phyloP scores from a whole-genome alignment of 2,113 vertebrate genomes.

The Gnathonemus longibarbis region DNA sequence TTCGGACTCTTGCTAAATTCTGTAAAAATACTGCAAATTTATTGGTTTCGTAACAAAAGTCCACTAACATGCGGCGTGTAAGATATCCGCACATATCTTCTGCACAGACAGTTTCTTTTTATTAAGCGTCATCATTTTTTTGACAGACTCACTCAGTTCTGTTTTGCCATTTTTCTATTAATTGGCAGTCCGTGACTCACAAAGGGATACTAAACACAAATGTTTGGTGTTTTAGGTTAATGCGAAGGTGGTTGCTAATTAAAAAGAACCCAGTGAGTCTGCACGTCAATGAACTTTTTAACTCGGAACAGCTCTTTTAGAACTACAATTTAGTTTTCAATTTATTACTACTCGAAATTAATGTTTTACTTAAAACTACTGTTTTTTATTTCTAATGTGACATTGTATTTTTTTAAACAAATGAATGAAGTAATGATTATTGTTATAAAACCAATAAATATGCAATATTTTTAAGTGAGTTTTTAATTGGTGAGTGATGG shows the following conservation, averaged over 20 bases:
- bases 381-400: neutral
- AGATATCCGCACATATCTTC: neutral
- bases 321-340: neutral
- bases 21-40: neutral
- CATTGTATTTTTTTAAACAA: neutral
- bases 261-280: neutral
- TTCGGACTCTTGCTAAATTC: neutral
- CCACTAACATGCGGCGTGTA: neutral
- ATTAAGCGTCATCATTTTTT: neutral
- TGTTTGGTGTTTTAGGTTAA: neutral
- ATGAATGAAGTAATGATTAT: neutral
- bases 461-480: neutral
- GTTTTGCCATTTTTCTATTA: neutral
- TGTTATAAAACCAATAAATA: neutral
- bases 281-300: neutral
- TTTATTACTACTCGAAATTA: neutral
- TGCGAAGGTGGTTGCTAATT: neutral
- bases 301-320: neutral
- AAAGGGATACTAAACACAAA: neutral
- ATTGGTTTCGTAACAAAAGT: neutral
- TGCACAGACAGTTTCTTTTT: neutral
- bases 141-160: neutral
- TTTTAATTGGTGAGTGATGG: neutral
- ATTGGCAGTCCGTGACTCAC: neutral
- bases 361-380: neutral